Evolutionary conservation across 2,797 vertebrate species (phyloP).

Genomic region (Spondyliosoma cantharus): DNA sequence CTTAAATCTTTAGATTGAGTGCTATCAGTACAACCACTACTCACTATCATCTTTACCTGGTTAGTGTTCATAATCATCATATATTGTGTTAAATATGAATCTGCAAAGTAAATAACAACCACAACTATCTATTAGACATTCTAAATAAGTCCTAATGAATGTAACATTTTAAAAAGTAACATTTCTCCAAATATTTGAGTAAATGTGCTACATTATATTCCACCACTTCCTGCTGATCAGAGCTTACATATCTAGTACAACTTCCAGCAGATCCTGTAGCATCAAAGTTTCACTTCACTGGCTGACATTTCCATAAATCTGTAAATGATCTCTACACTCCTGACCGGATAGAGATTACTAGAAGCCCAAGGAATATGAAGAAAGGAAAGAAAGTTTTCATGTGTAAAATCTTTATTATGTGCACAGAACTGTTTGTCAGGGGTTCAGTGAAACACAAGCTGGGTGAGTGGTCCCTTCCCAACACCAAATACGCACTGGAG

Average conservation of each 20-base stretch:
- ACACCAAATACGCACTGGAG: constrained; percentile 64
- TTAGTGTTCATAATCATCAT: neutral
- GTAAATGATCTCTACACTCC: neutral
- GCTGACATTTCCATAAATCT: neutral
- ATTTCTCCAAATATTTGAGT: neutral
- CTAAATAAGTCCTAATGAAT: no score
- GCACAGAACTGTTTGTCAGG: constrained; percentile 84
- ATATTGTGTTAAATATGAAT: neutral
- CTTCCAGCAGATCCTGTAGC: neutral
- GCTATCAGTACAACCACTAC: neutral
- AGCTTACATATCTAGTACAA: no score
- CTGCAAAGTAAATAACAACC: neutral
- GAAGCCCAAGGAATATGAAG: neutral
- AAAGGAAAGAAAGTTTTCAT: constrained; percentile 54
- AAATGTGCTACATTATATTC: neutral
- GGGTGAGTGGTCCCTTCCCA: constrained; percentile 73
- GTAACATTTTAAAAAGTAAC: no score
- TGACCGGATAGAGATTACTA: neutral
- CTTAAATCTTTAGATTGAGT: neutral
- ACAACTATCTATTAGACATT: no score
- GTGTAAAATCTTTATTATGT: constrained; percentile 89
- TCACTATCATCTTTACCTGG: neutral
- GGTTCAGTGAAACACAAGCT: constrained; percentile 80
- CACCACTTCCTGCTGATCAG: no score
- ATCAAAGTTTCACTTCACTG: neutral